Conservation (phyloP, 2,113 vertebrate genomes). For the Galeopterus variegatus region DNA sequence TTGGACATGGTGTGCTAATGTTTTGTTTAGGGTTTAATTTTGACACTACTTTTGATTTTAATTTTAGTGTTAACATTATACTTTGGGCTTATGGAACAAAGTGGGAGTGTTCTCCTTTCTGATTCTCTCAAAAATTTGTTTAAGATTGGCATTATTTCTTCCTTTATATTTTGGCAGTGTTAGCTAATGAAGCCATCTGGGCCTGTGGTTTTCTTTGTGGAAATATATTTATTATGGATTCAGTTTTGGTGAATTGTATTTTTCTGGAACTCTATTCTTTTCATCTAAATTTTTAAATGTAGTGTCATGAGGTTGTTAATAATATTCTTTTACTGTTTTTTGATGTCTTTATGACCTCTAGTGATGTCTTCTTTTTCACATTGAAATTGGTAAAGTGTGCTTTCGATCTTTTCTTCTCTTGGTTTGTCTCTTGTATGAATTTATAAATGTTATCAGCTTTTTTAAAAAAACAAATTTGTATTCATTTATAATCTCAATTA, state of each 20-base stretch:
- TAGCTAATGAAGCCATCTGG: slow-evolving; percentile 36
- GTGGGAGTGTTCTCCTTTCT: not conserved
- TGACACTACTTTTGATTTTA: slow-evolving; percentile 41
- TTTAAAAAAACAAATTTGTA: not conserved
- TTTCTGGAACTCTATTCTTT: slow-evolving; percentile 22
- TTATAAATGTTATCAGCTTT: not conserved
- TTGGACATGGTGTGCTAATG: not conserved
- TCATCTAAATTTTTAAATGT: slow-evolving; percentile 36
- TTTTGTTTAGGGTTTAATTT: slow-evolving; percentile 26
- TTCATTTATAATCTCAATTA: not conserved
- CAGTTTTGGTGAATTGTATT: not conserved
- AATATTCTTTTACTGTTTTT: not conserved
- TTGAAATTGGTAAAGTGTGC: not conserved
- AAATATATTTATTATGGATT: slow-evolving; percentile 38
- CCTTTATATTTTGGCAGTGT: slow-evolving; percentile 34
- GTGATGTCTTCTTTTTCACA: not conserved
- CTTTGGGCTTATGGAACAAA: not conserved
- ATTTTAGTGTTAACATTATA: slow-evolving; percentile 20
- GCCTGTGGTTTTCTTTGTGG: slow-evolving; percentile 31
- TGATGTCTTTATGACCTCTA: not conserved
- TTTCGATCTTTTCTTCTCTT: slow-evolving; percentile 7
- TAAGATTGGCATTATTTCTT: slow-evolving; percentile 33
- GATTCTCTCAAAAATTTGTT: slow-evolving; percentile 18
- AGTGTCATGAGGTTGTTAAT: not conserved
- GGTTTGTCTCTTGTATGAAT: not conserved